Conservation (phyloP, 2,113 vertebrate genomes). For the Gasterosteus nipponicus region DNA sequence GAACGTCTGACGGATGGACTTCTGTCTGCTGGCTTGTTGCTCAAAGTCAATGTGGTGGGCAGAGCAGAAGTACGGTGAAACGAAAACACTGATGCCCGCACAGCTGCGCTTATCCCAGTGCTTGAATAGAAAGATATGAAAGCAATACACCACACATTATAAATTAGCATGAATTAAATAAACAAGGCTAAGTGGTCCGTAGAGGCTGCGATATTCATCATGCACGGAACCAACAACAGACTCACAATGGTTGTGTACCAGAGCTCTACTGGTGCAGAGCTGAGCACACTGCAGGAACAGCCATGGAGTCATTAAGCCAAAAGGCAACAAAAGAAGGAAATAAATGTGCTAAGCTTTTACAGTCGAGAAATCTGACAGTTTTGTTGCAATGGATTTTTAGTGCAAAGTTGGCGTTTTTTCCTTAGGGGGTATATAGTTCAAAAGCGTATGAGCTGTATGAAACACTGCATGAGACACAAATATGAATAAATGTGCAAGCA, state of each 20-base stretch:
- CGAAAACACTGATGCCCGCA: neutral
- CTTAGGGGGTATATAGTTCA: neutral
- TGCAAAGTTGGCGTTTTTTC: neutral
- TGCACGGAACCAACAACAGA: neutral
- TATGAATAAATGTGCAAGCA: conserved; percentile 44
- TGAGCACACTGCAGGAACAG: neutral
- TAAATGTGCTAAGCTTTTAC: neutral
- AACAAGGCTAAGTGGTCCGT: neutral
- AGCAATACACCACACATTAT: conserved; percentile 1
- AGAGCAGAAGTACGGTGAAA: neutral
- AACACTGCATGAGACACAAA: conserved; percentile 14
- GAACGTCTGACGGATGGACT: conserved; percentile 15
- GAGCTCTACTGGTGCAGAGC: neutral
- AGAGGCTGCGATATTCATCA: neutral
- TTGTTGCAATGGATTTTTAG: neutral
- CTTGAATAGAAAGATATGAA: neutral
- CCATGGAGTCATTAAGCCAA: neutral
- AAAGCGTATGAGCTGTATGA: neutral
- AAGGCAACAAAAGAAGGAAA: neutral
- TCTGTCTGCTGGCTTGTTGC: conserved; percentile 12
- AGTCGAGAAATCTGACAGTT: neutral
- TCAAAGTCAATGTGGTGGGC: conserved; percentile 20
- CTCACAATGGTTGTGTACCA: neutral
- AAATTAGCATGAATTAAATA: conserved; percentile 17
- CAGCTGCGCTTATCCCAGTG: neutral